Evolutionary conservation across 2,797 vertebrate genomes (phyloP).

Genomic region (Limnodromus scolopaceus): DNA sequence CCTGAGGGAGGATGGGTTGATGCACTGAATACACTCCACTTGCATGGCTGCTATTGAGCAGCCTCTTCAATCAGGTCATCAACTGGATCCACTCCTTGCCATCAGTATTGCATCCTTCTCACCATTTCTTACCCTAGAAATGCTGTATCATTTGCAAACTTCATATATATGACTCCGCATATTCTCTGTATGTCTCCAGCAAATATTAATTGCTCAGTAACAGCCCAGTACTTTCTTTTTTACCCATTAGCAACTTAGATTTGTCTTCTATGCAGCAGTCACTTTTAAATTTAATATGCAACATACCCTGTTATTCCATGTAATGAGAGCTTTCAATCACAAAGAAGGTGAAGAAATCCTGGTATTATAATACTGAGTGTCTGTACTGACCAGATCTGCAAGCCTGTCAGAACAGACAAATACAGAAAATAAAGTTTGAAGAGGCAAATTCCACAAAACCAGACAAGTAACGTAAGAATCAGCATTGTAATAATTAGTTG

Average conservation of each 20-base stretch:
- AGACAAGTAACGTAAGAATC: neutral
- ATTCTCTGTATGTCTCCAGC: neutral
- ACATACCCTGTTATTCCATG: neutral
- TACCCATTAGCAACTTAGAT: neutral
- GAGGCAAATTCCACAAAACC: neutral
- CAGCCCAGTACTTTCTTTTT: neutral
- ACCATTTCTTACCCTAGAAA: neutral
- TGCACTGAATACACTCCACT: neutral
- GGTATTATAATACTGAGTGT: neutral
- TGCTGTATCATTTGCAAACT: neutral
- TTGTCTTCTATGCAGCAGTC: neutral
- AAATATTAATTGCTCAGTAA: neutral
- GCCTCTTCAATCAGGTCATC: neutral
- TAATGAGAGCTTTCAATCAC: neutral
- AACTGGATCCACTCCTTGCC: neutral
- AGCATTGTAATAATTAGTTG: neutral
- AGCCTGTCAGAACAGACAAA: neutral
- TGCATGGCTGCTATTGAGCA: neutral
- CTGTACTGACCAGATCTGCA: neutral
- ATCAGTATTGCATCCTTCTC: neutral
- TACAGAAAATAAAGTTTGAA: neutral
- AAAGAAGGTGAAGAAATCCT: neutral
- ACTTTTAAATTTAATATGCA: neutral
- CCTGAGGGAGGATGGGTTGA: neutral
- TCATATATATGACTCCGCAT: neutral